These are phyloP conservation scores for Trachops cirrhosus DNA, from an alignment of 2,797 vertebrate species.

Conservation along the genomic window DNA sequence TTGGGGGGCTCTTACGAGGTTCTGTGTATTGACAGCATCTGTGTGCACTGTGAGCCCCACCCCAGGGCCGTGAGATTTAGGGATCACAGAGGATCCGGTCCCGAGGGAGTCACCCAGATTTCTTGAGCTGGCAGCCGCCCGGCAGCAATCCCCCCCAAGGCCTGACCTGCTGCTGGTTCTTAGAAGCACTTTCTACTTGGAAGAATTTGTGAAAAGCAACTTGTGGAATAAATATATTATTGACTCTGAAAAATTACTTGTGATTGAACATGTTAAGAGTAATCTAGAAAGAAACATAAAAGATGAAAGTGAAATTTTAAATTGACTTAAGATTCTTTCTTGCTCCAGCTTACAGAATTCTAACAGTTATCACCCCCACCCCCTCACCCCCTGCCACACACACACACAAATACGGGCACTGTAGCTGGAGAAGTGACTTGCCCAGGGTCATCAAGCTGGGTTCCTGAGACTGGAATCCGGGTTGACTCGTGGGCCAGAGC, in stretches of 20 bases:
- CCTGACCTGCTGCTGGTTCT: not conserved
- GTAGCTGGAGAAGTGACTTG: not conserved
- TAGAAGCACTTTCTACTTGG: not conserved
- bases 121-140: not conserved
- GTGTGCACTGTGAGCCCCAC: not conserved
- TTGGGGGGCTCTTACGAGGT: not conserved
- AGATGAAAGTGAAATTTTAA: not conserved
- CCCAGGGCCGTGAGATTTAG: not conserved
- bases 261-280: not conserved
- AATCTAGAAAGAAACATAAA: not conserved
- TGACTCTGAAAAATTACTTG: not conserved
- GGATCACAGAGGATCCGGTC: not conserved
- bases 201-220: not conserved
- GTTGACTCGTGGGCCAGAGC: fast-evolving
- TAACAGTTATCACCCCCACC: not conserved
- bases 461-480: not conserved
- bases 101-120: not conserved
- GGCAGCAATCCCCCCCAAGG: not conserved
- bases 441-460: no score
- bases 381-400: not conserved
- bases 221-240: not conserved
- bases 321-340: no score
- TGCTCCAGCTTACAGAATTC: no score
- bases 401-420: not conserved
- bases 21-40: not conserved